Base-by-base conservation (phyloP, 2,888 invertebrate species). In the Neuroscelio doddi region DNA sequence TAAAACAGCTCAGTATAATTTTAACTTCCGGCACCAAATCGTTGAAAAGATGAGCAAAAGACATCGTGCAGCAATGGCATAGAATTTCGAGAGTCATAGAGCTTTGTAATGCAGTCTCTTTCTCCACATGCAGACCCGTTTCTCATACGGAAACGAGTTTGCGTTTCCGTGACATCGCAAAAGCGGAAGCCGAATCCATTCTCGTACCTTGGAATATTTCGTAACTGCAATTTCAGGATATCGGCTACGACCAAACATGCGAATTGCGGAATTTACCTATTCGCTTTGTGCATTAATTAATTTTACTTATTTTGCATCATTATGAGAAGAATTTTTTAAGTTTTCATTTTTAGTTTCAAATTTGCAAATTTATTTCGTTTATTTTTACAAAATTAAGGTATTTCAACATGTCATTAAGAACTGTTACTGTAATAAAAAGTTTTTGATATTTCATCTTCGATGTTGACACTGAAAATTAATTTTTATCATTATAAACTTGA, bases 131-230 rank as follows among this genome's bases (percentile, higher is more conserved):
- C 64, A 68, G 64, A 57, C 59, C 57, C 65, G 65, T 70, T 70
- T 65, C 57, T 64, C 66, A 70, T 70, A 71, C 70, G 69, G 68
- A 70, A 73, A 70, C 73, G 71, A 66, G 70, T 70, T 69, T 61
- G 66, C 58, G 61, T 66, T 63, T 59, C 65, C 69, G 69, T 64
- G 68, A 66, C 69, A 64, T 56, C 59, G 68, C 68, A 64, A 61
- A 64, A 64, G 50, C 68, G 68, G 68, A 68, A 68, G 64, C 55
- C 57, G 57, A 64, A 64, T 53, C 64, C 64, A 68, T 68, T 64
- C 61, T 57, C 68, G 64, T 68, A 64, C 68, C 68, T 64, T 68
- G 68, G 68, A 49, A 64, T 68, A 63, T 64, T 68, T 64, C 64
- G 68, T 58, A 61, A 68, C 64, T 64, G 68, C 57, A 68, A 68